These are phyloP conservation scores for Ephialtes manifestator DNA, from an alignment of 2,888 invertebrate species.

Conservation along the genomic window DNA sequence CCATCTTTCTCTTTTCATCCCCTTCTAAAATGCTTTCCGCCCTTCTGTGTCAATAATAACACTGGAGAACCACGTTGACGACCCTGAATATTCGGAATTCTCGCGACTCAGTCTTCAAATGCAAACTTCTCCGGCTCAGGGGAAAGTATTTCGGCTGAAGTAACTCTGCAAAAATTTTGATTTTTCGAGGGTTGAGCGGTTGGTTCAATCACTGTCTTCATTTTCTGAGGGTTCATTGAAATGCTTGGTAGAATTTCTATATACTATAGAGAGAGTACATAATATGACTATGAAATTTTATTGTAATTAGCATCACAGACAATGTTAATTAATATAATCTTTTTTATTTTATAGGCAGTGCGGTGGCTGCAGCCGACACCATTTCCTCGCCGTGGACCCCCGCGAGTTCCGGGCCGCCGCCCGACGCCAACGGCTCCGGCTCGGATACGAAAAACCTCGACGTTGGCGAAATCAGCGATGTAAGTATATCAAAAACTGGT, in stretches of 20 bases:
- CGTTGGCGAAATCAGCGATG: slow-evolving; percentile 97
- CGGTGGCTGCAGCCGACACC: slow-evolving; percentile 94
- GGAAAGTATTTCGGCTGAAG: slow-evolving; percentile 33
- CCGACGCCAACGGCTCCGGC: slow-evolving; percentile 97
- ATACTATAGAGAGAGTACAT: slow-evolving; percentile 37
- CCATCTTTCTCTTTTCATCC: slow-evolving; percentile 20
- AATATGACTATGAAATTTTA: slow-evolving; percentile 3
- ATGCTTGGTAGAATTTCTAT: slow-evolving; percentile 26
- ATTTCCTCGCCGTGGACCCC: slow-evolving; percentile 99
- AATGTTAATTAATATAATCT: slow-evolving; percentile 20
- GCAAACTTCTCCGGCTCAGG: slow-evolving; percentile 28
- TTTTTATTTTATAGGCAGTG: slow-evolving; percentile 87
- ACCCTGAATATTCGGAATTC: slow-evolving; percentile 61
- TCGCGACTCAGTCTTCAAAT: slow-evolving; percentile 28
- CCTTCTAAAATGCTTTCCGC: slow-evolving; percentile 16
- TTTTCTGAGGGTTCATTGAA: not conserved
- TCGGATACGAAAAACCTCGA: slow-evolving; percentile 96
- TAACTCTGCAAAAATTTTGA: slow-evolving; percentile 27
- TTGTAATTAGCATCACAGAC: not conserved
- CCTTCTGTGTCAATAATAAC: slow-evolving; percentile 64
- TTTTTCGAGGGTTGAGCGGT: slow-evolving; percentile 6
- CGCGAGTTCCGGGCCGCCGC: slow-evolving; percentile 93
- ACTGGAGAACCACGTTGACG: slow-evolving; percentile 46
- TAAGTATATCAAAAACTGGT: slow-evolving; percentile 85
- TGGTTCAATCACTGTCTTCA: slow-evolving; percentile 10